These are phyloP conservation scores for Lampris megalopsis DNA, from an alignment of 2,113 vertebrate genomes.

Conservation along the genomic window DNA sequence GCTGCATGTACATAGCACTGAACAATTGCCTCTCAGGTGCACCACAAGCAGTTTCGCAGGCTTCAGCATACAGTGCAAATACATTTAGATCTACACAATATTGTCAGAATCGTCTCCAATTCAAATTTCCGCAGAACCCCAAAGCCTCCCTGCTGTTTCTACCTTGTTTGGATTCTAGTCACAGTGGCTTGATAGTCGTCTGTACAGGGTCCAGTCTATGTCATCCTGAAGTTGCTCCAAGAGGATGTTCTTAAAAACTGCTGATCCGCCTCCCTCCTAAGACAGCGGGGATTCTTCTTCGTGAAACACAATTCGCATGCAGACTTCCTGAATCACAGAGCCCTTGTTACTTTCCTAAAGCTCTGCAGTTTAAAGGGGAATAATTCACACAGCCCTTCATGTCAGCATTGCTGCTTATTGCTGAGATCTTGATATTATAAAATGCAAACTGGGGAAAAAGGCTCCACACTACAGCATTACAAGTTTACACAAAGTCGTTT, in stretches of 20 bases:
- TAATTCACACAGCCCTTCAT: background rate
- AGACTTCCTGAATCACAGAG: background rate
- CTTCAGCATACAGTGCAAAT: background rate
- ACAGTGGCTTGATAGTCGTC: background rate
- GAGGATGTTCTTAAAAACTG: constrained; percentile 20
- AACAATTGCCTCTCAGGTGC: too few relatives aligned
- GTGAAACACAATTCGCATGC: background rate
- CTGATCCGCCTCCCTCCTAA: constrained; percentile 20
- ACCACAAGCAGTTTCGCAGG: too few relatives aligned
- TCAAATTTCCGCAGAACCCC: background rate
- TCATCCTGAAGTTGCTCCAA: background rate
- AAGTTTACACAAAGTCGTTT: too few relatives aligned
- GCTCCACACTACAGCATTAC: too few relatives aligned
- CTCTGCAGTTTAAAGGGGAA: constrained; percentile 21
- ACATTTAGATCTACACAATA: background rate
- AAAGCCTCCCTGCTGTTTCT: background rate
- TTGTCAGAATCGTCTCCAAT: background rate
- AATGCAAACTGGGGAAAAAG: too few relatives aligned
- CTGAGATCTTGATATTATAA: background rate
- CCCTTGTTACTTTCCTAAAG: constrained; percentile 7
- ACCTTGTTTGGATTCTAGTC: background rate
- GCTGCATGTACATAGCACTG: too few relatives aligned
- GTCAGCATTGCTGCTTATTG: background rate
- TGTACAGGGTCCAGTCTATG: background rate
- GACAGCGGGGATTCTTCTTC: constrained; percentile 13